These are phyloP conservation scores for Pherbina coryleti DNA, from an alignment of 2,888 invertebrate species.

Conservation along the genomic window DNA sequence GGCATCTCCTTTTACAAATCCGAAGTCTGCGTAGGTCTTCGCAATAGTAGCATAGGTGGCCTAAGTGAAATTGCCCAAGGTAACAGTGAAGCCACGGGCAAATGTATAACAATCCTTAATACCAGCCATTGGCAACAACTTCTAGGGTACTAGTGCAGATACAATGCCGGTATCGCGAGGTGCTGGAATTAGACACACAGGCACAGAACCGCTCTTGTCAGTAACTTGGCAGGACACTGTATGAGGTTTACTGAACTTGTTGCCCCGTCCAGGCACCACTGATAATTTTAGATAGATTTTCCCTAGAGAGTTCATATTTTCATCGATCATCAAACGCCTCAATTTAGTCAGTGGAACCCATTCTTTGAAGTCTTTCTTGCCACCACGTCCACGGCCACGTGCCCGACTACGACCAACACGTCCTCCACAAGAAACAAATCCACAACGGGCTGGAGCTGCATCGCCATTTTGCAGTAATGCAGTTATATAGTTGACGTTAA, in stretches of 20 bases:
- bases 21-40: conserved; percentile 97
- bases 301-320: conserved; percentile 94
- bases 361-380: conserved; percentile 95
- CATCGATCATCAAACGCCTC: conserved; percentile 95
- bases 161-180: conserved; percentile 99
- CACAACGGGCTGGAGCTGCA: conserved; percentile 98
- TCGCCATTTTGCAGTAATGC: conserved; percentile 99
- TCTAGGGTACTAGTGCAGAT: conserved; percentile 99
- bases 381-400: conserved; percentile 77
- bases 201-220: conserved; percentile 99
- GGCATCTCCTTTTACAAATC: conserved; percentile 99
- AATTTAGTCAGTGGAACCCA: conserved; percentile 99
- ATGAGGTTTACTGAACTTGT: conserved; percentile 99
- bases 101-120: conserved; percentile 99
- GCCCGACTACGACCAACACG: conserved; percentile 82
- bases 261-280: conserved; percentile 99
- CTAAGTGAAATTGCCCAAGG: conserved; percentile 98
- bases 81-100: conserved; percentile 97
- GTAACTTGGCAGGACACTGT: conserved; percentile 99
- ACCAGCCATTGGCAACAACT: conserved; percentile 98
- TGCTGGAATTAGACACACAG: conserved; percentile 97
- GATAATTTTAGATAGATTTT: conserved; percentile 99
- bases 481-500: no score
- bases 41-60: conserved; percentile 99
- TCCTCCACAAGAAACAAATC: conserved; percentile 84